Conservation (phyloP, 2,888 invertebrate species). For the Diarsia rubi region DNA sequence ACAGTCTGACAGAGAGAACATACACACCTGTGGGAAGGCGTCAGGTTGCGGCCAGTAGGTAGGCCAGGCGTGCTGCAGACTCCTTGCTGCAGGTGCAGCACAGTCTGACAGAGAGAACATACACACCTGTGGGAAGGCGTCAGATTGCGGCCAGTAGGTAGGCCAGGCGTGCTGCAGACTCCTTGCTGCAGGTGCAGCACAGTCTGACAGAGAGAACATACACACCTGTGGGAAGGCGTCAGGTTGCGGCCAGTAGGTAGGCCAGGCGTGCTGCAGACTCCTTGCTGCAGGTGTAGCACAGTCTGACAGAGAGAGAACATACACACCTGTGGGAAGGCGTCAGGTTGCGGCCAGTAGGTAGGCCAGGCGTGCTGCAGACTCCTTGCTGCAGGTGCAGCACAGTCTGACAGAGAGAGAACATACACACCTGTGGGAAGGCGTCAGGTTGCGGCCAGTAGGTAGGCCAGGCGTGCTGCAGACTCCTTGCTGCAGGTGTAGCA, state of each 20-base stretch:
- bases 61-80: conserved; percentile 69
- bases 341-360: conserved; percentile 67
- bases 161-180: not conserved
- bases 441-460: conserved; percentile 22
- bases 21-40: conserved; percentile 4
- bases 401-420: no score
- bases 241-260: conserved; percentile 76
- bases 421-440: conserved; percentile 2
- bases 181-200: no score
- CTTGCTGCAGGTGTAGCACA: no score
- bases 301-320: conserved; percentile 67
- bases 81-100: not conserved
- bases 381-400: no score
- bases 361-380: not conserved
- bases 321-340: conserved; percentile 69
- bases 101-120: no score
- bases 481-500: no score
- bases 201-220: conserved; percentile 46
- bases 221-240: conserved; percentile 9
- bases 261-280: conserved; percentile 63
- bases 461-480: conserved; percentile 29
- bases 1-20: not conserved
- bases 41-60: conserved; percentile 44
- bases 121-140: no score
- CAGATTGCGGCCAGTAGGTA: not conserved